Evolutionary conservation across 2,888 invertebrate species (phyloP).

Genomic region (Drosophila picticornis): DNA sequence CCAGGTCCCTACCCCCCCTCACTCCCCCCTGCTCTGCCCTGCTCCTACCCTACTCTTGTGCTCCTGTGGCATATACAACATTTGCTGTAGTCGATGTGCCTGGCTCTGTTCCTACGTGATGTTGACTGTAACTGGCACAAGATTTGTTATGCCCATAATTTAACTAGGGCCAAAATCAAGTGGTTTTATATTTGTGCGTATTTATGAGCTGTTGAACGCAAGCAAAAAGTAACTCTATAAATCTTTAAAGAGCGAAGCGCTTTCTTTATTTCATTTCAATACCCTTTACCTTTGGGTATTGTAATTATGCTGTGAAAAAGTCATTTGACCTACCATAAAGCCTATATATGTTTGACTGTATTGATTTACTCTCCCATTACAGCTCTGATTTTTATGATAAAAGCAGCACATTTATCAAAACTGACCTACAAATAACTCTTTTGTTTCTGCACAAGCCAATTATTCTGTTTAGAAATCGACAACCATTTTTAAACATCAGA

Average conservation of each 20-base stretch:
- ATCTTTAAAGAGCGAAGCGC: conserved; percentile 60
- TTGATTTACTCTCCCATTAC: background rate
- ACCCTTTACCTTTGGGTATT: background rate
- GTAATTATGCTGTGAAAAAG: conserved; percentile 1
- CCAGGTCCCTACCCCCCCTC: background rate
- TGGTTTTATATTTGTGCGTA: conserved; percentile 69
- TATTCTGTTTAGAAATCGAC: background rate
- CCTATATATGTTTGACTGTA: background rate
- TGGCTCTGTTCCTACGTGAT: conserved; percentile 67
- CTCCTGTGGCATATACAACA: background rate
- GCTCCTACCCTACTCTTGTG: background rate
- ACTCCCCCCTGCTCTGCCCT: background rate
- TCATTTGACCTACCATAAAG: background rate
- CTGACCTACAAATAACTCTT: background rate
- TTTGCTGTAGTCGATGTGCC: conserved; percentile 5
- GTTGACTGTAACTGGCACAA: conserved; percentile 70
- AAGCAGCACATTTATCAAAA: background rate
- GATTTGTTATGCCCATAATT: conserved; percentile 78
- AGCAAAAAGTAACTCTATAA: conserved; percentile 57
- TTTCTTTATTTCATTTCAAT: background rate
- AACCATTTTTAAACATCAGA: background rate
- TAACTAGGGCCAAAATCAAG: conserved; percentile 66
- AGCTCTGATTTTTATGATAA: background rate
- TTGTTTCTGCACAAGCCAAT: background rate
- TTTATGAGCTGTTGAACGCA: conserved; percentile 47